Conservation (phyloP, 1,140 invertebrate species). For the Trypoxylus dichotomus region DNA sequence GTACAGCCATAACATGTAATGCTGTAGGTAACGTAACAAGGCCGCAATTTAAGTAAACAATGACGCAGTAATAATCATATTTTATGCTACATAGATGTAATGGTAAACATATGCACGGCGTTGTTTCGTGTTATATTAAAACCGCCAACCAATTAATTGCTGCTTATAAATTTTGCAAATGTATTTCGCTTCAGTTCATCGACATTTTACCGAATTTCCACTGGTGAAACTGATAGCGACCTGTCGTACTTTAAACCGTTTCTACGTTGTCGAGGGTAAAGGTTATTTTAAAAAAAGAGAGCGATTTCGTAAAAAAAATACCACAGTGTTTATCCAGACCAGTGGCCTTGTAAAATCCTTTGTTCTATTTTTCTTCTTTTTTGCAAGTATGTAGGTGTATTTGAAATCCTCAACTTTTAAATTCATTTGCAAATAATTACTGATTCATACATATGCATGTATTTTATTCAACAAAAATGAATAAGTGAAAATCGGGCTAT, state of each 20-base stretch:
- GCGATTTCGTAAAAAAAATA: too few species aligned
- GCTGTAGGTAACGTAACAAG: neutral
- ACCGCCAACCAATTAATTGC: neutral
- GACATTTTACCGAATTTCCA: neutral
- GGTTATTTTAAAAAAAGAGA: too few species aligned
- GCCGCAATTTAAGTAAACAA: neutral
- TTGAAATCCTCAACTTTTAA: too few species aligned
- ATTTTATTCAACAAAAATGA: too few species aligned
- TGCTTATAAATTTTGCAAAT: slow-evolving; percentile 2
- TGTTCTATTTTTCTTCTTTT: too few species aligned
- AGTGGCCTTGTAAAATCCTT: too few species aligned
- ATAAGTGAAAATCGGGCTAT: too few species aligned
- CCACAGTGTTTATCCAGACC: too few species aligned
- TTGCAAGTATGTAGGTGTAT: too few species aligned
- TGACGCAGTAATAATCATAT: neutral
- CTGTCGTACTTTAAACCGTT: neutral
- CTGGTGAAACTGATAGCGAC: neutral
- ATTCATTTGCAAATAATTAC: too few species aligned
- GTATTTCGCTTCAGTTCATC: neutral
- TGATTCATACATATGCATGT: too few species aligned
- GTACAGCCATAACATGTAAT: neutral
- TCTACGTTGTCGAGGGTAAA: too few species aligned
- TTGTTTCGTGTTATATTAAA: neutral
- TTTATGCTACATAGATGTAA: neutral
- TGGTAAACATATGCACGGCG: neutral